phyloP scores from a whole-genome alignment of 2,797 vertebrate species.

The Silurus aristotelis region DNA sequence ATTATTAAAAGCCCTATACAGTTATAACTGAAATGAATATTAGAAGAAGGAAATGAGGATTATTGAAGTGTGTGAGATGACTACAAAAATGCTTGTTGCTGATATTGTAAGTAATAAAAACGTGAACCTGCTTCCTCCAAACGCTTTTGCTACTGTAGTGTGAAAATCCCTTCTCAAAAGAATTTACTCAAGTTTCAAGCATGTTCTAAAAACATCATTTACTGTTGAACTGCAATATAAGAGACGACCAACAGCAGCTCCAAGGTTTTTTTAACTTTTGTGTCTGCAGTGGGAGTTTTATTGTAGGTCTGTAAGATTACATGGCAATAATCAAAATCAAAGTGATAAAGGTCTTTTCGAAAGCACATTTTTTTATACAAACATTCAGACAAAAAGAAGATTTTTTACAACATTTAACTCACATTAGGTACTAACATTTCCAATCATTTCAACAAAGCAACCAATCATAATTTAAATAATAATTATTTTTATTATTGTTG shows the following conservation, averaged over 20 bases:
- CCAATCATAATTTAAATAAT: not conserved
- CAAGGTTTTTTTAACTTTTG: not conserved
- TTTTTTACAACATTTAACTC: conserved; percentile 62
- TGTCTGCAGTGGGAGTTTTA: conserved; percentile 26
- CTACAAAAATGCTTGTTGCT: too few species aligned
- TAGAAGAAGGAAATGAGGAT: too few species aligned
- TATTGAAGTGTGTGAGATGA: too few species aligned
- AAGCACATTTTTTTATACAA: conserved; percentile 42
- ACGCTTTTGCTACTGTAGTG: too few species aligned
- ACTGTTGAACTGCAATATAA: not conserved
- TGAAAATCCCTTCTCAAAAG: not conserved
- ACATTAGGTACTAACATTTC: conserved; percentile 4
- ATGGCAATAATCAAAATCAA: conserved; percentile 22
- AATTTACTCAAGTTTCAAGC: not conserved
- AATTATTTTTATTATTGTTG: not conserved
- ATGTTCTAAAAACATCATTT: too few species aligned
- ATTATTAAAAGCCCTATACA: too few species aligned
- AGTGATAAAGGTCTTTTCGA: conserved; percentile 12
- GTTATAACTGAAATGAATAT: too few species aligned
- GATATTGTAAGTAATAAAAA: too few species aligned
- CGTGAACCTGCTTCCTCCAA: too few species aligned
- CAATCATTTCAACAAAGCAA: conserved; percentile 13
- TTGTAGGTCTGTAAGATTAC: conserved; percentile 41
- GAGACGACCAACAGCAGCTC: not conserved
- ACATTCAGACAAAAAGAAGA: conserved; percentile 64